phyloP scores from a whole-genome alignment of 2,113 vertebrate species.

The Cyphomyrus discorhynchus region DNA sequence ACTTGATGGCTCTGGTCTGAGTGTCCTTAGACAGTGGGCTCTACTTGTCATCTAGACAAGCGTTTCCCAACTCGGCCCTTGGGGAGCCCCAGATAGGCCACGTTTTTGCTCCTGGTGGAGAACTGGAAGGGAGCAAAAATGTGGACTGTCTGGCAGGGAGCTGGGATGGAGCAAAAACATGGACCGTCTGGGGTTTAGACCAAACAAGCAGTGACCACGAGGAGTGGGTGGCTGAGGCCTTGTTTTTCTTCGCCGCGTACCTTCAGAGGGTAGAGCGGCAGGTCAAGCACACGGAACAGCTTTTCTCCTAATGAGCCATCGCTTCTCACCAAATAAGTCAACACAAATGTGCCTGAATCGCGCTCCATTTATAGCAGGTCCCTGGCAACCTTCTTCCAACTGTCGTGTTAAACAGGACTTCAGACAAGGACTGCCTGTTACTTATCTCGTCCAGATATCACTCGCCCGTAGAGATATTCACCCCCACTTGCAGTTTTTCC shows the following conservation, averaged over 20 bases:
- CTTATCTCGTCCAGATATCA: background rate
- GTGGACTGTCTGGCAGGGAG: background rate
- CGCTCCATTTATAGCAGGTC: background rate
- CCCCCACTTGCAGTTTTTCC: background rate
- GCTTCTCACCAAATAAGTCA: constrained; percentile 19
- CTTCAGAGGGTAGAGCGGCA: background rate
- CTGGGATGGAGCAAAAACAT: background rate
- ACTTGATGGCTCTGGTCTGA: background rate
- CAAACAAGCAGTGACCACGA: background rate
- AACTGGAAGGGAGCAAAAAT: background rate
- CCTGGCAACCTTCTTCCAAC: background rate
- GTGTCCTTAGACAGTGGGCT: background rate
- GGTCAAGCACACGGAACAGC: background rate
- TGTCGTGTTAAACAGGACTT: constrained; percentile 13
- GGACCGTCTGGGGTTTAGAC: background rate
- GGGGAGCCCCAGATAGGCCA: background rate
- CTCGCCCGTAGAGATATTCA: background rate
- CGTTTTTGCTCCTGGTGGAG: background rate
- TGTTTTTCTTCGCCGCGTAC: constrained; percentile 1
- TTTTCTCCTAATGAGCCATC: constrained; percentile 18
- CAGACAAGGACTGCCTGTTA: constrained; percentile 18
- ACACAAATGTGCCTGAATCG: constrained; percentile 4
- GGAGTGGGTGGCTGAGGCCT: background rate
- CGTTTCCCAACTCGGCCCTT: background rate
- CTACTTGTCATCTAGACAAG: background rate